These are phyloP conservation scores for Drosophila prostipennis DNA, from an alignment of 2,888 invertebrate genomes.

Conservation along the genomic window DNA sequence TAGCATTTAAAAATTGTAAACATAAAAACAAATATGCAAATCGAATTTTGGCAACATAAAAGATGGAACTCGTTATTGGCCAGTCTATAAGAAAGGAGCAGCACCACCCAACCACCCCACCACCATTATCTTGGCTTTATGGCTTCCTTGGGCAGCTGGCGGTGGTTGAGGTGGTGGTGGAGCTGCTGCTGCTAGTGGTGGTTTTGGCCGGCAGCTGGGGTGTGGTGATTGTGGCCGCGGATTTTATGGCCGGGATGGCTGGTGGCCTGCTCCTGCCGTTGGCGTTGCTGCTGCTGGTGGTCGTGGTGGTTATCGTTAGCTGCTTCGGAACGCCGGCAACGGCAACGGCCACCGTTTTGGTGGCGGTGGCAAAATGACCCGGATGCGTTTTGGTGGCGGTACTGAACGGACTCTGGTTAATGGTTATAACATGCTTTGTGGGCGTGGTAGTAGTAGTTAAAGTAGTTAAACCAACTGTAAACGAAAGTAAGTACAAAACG, in stretches of 20 bases:
- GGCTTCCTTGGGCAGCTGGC: slow-evolving; percentile 46
- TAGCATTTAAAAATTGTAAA: slow-evolving; percentile 12
- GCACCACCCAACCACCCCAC: slow-evolving; percentile 19
- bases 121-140: slow-evolving; percentile 24
- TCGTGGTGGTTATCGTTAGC: slow-evolving; percentile 38
- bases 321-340: slow-evolving; percentile 49
- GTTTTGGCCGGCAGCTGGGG: slow-evolving; percentile 40
- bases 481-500: slow-evolving; percentile 76
- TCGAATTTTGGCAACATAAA: slow-evolving; percentile 40
- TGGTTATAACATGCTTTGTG: slow-evolving; percentile 92
- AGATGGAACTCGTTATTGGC: slow-evolving; percentile 20
- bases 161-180: slow-evolving; percentile 29
- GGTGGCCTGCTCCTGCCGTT: slow-evolving; percentile 39
- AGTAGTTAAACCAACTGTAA: slow-evolving; percentile 91
- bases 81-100: slow-evolving; percentile 11
- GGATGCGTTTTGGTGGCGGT: slow-evolving; percentile 56
- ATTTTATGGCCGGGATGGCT: slow-evolving; percentile 34
- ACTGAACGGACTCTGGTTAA: slow-evolving; percentile 73
- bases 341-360: slow-evolving; percentile 54
- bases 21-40: slow-evolving; percentile 34
- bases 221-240: slow-evolving; percentile 6
- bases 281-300: slow-evolving; percentile 25
- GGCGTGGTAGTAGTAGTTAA: slow-evolving; percentile 87
- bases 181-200: slow-evolving; percentile 40
- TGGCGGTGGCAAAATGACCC: slow-evolving; percentile 50